Evolutionary conservation across 1,140 invertebrate genomes (phyloP), one percentile per base, ranked within the genome.

Genomic region (Trichomalopsis sarcophagae): DNA sequence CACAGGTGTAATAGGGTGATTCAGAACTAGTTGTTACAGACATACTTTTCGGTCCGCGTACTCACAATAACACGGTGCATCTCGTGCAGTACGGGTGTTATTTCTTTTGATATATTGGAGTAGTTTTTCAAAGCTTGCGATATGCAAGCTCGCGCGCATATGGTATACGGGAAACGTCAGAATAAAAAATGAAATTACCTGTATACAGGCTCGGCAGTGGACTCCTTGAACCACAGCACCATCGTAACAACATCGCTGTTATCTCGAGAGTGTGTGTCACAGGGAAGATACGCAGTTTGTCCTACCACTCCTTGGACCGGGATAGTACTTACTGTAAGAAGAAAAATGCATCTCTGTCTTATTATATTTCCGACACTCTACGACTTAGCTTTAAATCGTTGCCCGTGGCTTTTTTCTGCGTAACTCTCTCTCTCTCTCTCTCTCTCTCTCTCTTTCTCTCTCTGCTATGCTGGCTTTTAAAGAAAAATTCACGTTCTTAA

Each of bases 191-290:
- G 71, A 55, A 90, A 91, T 94, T 93, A 97, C 97, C 96, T 97
- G 94, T 97, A 97, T 83, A 98, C 94, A 14, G 97, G 97, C 88
- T 97, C 97, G 79, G 96, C 96, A 88, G 96, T 96, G 68, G 95
- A 95, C 90, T 97, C 97, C 90, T 97, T 97, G 92, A 97, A 97
- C 96, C 97, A 98, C 9, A 98, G 94, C 77, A 98, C 97, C 96
- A 98, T 97, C 80, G 96, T 96, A 71, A 97, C 96, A 5, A 95
- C 95, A 92, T 97, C 97, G 90, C 96, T 96, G 68, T 95, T 94
- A 85, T 96, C 95, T 85, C 95, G 94, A 2, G 96, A 95, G 87
- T 96, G 95, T 86, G 97, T 97, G 91, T 97, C 96, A 92, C 97
- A 98, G 9, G 97, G 97, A 74, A 98, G 93, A 85, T 95, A 95